A percentile compares a stretch with the other conserved stretches of the same genome.
Evolutionary conservation across 2,797 vertebrate genomes (phyloP).

Genomic region (Morelia viridis): DNA sequence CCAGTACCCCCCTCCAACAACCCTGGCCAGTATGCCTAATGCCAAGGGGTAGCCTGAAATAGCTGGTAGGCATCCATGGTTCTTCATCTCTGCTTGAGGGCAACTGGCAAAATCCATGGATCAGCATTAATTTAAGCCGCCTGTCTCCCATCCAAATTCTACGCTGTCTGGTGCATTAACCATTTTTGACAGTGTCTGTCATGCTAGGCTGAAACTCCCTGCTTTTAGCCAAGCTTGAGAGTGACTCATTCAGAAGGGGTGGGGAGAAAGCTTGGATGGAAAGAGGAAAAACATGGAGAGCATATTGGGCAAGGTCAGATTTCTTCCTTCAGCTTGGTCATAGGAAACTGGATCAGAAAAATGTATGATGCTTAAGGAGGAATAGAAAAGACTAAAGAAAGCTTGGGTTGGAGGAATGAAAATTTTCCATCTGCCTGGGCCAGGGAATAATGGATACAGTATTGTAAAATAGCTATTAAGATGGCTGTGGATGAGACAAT

Average conservation of each 20-base stretch:
- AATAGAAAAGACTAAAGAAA: neutral
- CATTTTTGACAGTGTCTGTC: neutral
- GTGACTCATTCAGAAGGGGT: neutral
- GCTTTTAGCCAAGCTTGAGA: neutral
- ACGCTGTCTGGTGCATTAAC: neutral
- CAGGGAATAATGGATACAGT: neutral
- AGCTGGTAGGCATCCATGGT: neutral
- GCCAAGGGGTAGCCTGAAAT: neutral
- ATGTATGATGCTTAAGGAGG: neutral
- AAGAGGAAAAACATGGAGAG: neutral
- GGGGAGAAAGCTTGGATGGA: neutral
- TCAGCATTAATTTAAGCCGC: neutral
- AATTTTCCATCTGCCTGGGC: neutral
- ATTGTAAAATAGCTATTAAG: neutral
- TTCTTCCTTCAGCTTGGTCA: neutral
- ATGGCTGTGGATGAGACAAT: too few species aligned
- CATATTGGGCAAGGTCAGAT: neutral
- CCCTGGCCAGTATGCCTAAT: neutral
- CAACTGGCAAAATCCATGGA: neutral
- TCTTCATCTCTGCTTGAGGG: neutral
- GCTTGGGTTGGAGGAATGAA: neutral
- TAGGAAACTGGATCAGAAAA: neutral
- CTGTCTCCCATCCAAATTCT: neutral
- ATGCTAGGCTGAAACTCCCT: neutral
- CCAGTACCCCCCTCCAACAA: neutral